Percentiles rank a stretch among this genome's conserved stretches.
Conservation (phyloP, 2,113 vertebrate genomes). For the Planiliza haematocheilus region DNA sequence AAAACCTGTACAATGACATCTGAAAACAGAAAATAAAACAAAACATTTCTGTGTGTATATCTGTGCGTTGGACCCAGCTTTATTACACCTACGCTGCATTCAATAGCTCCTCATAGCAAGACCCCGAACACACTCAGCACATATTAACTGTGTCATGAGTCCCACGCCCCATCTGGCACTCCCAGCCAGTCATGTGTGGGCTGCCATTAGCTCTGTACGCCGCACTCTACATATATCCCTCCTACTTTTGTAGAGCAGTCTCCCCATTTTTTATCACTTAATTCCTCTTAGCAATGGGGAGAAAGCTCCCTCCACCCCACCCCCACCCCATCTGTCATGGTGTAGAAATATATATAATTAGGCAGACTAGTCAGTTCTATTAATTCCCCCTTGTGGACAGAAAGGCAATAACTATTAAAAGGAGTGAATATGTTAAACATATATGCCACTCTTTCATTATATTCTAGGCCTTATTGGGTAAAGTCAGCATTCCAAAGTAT, state of each 20-base stretch:
- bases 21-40: too few relatives aligned
- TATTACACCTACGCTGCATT: not conserved
- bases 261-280: constrained; percentile 43
- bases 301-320: constrained; percentile 5
- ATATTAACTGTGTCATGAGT: constrained; percentile 68
- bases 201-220: constrained; percentile 50
- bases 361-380: constrained; percentile 9
- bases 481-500: too few relatives aligned
- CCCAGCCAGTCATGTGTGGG: constrained; percentile 73
- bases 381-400: constrained; percentile 55
- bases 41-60: too few relatives aligned
- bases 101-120: constrained; percentile 23
- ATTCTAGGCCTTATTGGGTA: not conserved
- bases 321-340: constrained; percentile 64
- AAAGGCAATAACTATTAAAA: constrained; percentile 20
- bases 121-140: constrained; percentile 34
- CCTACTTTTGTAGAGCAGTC: constrained; percentile 20
- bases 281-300: constrained; percentile 45
- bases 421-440: constrained; percentile 7
- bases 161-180: constrained; percentile 74
- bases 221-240: constrained; percentile 6
- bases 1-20: not conserved
- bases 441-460: constrained; percentile 1
- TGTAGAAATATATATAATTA: constrained; percentile 35
- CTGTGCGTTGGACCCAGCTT: too few relatives aligned